A percentile compares a stretch with the other conserved stretches of the same genome.
These are phyloP conservation scores for Hemithea aestivaria DNA, from an alignment of 2,888 invertebrate species.

Conservation along the genomic window DNA sequence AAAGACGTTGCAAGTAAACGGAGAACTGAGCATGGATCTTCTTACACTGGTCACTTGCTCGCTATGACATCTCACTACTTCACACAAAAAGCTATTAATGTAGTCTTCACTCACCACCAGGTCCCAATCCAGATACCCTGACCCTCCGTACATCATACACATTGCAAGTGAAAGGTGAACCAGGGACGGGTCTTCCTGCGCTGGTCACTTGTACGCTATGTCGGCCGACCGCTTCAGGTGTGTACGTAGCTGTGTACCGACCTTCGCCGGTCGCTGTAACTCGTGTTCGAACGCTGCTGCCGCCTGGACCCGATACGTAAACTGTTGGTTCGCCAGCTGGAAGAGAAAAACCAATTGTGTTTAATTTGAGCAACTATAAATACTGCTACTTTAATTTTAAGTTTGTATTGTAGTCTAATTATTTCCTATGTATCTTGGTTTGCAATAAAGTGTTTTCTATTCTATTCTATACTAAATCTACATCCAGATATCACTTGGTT, in stretches of 20 bases:
- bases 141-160: slow-evolving; percentile 95
- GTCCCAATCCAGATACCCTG: slow-evolving; percentile 81
- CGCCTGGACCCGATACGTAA: slow-evolving; percentile 90
- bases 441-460: too few relatives aligned
- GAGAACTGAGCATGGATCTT: too few relatives aligned
- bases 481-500: too few relatives aligned
- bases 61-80: too few relatives aligned
- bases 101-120: slow-evolving; percentile 61
- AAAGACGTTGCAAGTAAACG: too few relatives aligned
- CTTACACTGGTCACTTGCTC: too few relatives aligned
- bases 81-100: too few relatives aligned
- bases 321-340: slow-evolving; percentile 83
- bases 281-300: slow-evolving; percentile 86
- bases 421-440: too few relatives aligned
- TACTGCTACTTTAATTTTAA: slow-evolving; percentile 1
- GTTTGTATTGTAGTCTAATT: too few relatives aligned
- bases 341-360: slow-evolving; percentile 6
- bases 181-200: slow-evolving; percentile 91
- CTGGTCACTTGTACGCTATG: slow-evolving; percentile 91
- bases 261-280: slow-evolving; percentile 82
- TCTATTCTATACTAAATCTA: too few relatives aligned
- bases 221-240: slow-evolving; percentile 91
- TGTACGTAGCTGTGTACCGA: slow-evolving; percentile 87
- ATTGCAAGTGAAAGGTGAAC: slow-evolving; percentile 96
- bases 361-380: slow-evolving; percentile 1